Evolutionary conservation across 2,888 invertebrate species (phyloP), one percentile per base, ranked within the genome.

Genomic region (Disparrhopalites patrizii): DNA sequence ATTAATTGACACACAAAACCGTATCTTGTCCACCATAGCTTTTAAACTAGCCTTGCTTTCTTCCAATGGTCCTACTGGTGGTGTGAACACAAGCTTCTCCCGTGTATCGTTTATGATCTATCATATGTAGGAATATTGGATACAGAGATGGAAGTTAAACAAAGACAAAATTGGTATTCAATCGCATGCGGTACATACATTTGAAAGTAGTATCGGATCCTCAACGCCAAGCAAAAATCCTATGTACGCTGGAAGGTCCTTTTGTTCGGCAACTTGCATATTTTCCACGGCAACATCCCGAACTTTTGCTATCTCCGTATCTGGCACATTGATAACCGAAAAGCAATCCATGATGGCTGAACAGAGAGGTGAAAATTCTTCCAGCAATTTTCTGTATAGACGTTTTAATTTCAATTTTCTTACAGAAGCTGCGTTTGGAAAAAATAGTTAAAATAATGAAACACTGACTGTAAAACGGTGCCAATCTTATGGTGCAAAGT

Each of bases 321-420:
- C 47, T 7, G 64, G 55, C 2, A 64, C 33, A 31, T 64, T 56
- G 36, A 64, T 56, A 1, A 56, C 47, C 23, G 56, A 64, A 28
- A 64, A 64, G 18, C 56, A 56, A 4, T 47, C 57, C 64, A 64
- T 64, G 7, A 64, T 56, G 1, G 55, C 23, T n/a, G 56, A 57
- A 43, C 50, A 64, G 13, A 64, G 23, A 7, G 64, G 64, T 13
- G 56, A 56, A 50, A 57, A 64, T 7, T 64, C 50, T n/a, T 64
- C 64, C 2, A 64, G 38, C 23, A 64, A n/a, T 25, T 64, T 64
- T 23, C 64, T 64, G 18, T 20, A n/a, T 54, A 7, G 20, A 25
- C 18, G 15, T 8, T 8, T n/a, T 10, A 47, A 20, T 18, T 47
- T 47, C 50, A 10, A 20, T 47, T 47, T 10, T 54, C 8, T 10